A percentile compares a stretch with the other conserved stretches of the same genome.
Evolutionary conservation across 2,113 vertebrate species (phyloP).

Genomic region (Lipotes vexillifer): DNA sequence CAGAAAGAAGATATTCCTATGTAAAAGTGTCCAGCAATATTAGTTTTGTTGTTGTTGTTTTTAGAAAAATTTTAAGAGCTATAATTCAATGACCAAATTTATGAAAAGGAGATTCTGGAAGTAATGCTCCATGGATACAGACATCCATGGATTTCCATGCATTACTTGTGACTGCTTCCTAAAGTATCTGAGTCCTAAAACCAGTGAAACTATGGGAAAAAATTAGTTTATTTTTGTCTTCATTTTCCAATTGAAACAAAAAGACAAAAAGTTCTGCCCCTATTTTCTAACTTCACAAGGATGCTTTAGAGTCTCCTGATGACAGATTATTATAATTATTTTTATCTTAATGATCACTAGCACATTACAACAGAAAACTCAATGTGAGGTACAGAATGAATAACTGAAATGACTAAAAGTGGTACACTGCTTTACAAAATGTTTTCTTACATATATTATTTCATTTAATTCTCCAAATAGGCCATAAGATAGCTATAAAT

Average conservation of each 20-base stretch:
- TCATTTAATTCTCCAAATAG: background rate
- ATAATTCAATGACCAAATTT: background rate
- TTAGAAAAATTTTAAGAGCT: background rate
- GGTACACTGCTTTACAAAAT: background rate
- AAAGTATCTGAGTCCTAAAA: background rate
- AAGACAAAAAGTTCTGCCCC: background rate
- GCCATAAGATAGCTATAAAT: background rate
- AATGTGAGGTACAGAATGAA: background rate
- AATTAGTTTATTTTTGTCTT: background rate
- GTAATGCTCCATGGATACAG: background rate
- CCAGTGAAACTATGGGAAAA: background rate
- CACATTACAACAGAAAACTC: background rate
- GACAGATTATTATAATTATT: background rate
- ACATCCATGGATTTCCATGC: background rate
- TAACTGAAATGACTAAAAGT: background rate
- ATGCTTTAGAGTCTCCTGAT: background rate
- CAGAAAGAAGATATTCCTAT: background rate
- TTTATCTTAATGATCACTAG: background rate
- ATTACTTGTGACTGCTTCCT: background rate
- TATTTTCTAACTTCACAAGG: background rate
- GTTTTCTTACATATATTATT: background rate
- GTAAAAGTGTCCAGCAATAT: background rate
- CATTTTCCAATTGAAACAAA: background rate
- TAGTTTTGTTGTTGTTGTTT: background rate
- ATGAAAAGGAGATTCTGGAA: background rate